phyloP scores from a whole-genome alignment of 2,797 vertebrate species.

The Cottoperca gobio region DNA sequence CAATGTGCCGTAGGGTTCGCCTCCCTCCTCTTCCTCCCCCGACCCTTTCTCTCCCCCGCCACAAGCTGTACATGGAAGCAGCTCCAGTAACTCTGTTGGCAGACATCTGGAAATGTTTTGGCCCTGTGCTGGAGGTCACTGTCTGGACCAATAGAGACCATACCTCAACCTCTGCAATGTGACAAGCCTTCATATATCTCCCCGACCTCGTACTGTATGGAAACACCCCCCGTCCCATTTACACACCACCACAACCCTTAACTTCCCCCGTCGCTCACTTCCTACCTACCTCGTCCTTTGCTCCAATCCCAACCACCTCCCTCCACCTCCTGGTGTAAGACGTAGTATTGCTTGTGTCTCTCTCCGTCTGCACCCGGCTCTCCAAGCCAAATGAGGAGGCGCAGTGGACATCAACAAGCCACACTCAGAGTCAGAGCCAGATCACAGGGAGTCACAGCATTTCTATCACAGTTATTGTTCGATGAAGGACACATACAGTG shows the following conservation, averaged over 20 bases:
- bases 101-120: slow-evolving; percentile 83
- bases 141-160: slow-evolving; percentile 78
- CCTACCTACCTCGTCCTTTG: slow-evolving; percentile 15
- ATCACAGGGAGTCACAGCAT: slow-evolving; percentile 30
- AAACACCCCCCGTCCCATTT: slow-evolving; percentile 33
- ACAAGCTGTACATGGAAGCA: slow-evolving; percentile 43
- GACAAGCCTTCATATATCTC: slow-evolving; percentile 79
- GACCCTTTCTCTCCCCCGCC: not conserved
- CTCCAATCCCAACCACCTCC: not conserved
- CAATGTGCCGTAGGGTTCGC: slow-evolving; percentile 40
- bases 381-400: not conserved
- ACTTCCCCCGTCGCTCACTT: slow-evolving; percentile 17
- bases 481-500: slow-evolving; percentile 7
- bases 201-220: slow-evolving; percentile 55
- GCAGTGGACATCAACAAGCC: not conserved
- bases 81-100: slow-evolving; percentile 70
- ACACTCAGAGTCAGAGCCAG: slow-evolving; percentile 9
- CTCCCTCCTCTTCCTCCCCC: not conserved
- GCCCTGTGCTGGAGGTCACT: slow-evolving; percentile 74
- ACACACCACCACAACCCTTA: slow-evolving; percentile 8
- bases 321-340: not conserved
- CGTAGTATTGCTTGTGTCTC: slow-evolving; percentile 14
- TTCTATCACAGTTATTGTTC: slow-evolving; percentile 19
- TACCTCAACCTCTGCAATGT: slow-evolving; percentile 69
- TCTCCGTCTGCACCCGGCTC: not conserved